phyloP scores from a whole-genome alignment of 2,797 vertebrate genomes.

The Adelosebastes latens region DNA sequence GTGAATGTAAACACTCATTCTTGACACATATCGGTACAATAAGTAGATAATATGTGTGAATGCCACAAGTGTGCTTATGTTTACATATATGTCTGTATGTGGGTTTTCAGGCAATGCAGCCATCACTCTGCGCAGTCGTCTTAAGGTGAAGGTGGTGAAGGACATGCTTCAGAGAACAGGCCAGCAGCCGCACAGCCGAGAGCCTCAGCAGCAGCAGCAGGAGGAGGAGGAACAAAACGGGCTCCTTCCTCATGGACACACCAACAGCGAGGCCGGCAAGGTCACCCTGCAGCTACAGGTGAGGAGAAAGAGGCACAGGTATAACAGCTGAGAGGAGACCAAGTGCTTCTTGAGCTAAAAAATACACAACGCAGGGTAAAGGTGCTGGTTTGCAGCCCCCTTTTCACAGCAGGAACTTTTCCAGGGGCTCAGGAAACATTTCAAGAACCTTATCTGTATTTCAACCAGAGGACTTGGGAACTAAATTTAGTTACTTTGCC shows the following conservation, averaged over 20 bases:
- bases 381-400: neutral
- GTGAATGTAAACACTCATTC: neutral
- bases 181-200: slow-evolving; percentile 28
- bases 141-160: slow-evolving; percentile 88
- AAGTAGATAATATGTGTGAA: neutral
- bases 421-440: neutral
- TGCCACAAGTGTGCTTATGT: neutral
- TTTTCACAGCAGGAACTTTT: neutral
- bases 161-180: slow-evolving; percentile 75
- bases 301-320: neutral
- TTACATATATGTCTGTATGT: neutral
- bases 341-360: neutral
- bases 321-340: neutral
- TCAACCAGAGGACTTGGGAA: neutral
- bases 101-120: slow-evolving; percentile 82
- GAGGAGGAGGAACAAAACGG: slow-evolving; percentile 73
- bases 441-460: neutral
- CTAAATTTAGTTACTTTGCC: neutral
- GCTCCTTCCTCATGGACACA: slow-evolving; percentile 71
- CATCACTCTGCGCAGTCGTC: slow-evolving; percentile 85
- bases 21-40: neutral
- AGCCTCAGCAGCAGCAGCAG: slow-evolving; percentile 13
- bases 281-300: slow-evolving; percentile 86
- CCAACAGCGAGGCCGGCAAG: slow-evolving; percentile 78
- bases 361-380: neutral